Base-by-base conservation (phyloP, 2,797 vertebrate species). In the Cyprinodon diabolis region DNA sequence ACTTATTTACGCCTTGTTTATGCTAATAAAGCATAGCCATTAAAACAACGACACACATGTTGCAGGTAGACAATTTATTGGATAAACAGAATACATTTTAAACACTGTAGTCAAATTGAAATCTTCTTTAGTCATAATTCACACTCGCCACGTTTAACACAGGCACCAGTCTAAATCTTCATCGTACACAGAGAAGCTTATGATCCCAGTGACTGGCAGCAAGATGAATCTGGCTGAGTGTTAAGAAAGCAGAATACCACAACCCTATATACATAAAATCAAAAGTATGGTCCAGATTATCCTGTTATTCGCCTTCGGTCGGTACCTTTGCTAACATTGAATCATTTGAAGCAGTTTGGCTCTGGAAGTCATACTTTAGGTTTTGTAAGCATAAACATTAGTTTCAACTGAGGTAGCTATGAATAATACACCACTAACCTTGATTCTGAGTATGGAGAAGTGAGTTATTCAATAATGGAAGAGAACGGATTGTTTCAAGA, bases 211-310 rank as follows among this genome's bases (percentile, higher is more conserved):
- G 72, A 87, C 89, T 76, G 69, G 90, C 83, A 83, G 80, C 79
- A 72, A 81, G 79, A 85, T 23, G 88, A 83, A 69, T 81, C 77
- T 81, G 4, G 15, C 81, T 65, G 85, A 84, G 81, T 89, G 86
- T 88, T 35, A 58, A 74, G 82, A 89, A 83, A 79, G 81, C 82
- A 68, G 86, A 79, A 89, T 79, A 90, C 88, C 84, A 82, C 82
- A 69, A 80, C 71, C 80, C 4, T 48, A 88, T 87, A 90, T 78
- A 30, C 30, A 30, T 30, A 30, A 30, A 74, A 87, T 89, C 84
- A 1, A 80, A 86, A 89, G 86, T 85, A 84, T 92, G 90, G 92
- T 93, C 83, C 71, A 79, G 84, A 92, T 93, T 94, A 93, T 93
- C 92, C 91, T 88, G 87, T 91, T 90, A 88, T 83, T 80, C 80